These are phyloP conservation scores for Muraenolepis orangiensis DNA, from an alignment of 2,797 vertebrate genomes.

Conservation along the genomic window DNA sequence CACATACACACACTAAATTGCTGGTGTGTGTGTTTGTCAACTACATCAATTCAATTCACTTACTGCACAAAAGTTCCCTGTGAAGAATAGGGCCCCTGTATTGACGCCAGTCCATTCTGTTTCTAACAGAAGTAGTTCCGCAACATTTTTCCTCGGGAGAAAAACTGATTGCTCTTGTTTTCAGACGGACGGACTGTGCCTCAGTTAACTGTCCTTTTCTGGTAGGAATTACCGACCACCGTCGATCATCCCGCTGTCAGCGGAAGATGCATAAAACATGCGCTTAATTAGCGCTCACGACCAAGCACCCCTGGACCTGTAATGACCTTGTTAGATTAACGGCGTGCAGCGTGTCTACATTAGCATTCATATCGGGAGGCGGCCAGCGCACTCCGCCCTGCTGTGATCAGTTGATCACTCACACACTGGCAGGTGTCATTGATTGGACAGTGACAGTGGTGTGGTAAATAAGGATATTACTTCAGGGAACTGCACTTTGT, in stretches of 20 bases:
- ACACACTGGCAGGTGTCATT: constrained; percentile 56
- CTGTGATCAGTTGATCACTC: constrained; percentile 56
- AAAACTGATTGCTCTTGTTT: not conserved
- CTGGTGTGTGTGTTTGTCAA: not conserved
- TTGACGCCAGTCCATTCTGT: not conserved
- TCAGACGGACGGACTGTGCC: not conserved
- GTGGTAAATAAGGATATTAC: constrained; percentile 61
- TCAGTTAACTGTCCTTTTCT: constrained; percentile 4
- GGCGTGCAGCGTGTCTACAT: constrained; percentile 39
- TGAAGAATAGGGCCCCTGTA: not conserved
- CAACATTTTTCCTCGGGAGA: not conserved
- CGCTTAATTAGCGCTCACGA: constrained; percentile 35
- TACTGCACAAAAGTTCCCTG: not conserved
- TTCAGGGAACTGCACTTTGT: constrained; percentile 9
- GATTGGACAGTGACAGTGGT: constrained; percentile 46
- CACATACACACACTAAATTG: too few relatives aligned
- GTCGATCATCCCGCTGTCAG: constrained; percentile 32
- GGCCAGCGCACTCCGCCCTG: constrained; percentile 27
- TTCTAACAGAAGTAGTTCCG: not conserved
- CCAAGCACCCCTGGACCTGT: constrained; percentile 44
- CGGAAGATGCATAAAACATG: constrained; percentile 22
- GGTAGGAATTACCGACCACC: constrained; percentile 19
- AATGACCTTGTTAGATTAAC: constrained; percentile 52
- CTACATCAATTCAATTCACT: not conserved
- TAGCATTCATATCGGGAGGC: constrained; percentile 42